phyloP scores from a whole-genome alignment of 2,888 invertebrate species.

The Amphiduros pacificus region DNA sequence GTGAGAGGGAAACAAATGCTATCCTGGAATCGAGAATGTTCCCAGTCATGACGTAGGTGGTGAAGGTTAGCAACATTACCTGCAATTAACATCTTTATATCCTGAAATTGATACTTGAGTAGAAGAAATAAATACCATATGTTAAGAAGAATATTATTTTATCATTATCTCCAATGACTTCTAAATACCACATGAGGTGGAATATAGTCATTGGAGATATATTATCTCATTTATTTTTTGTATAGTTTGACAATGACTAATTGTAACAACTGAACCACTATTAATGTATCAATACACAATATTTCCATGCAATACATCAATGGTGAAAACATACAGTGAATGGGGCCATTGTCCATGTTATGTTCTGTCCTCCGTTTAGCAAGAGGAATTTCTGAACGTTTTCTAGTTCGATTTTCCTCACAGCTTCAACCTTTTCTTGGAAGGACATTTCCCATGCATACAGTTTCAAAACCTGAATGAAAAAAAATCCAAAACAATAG shows the following conservation, averaged over 20 bases:
- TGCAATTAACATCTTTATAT: too few relatives aligned
- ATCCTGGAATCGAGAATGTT: constrained; percentile 84
- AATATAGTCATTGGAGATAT: neutral
- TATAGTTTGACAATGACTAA: neutral
- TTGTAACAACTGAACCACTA: too few relatives aligned
- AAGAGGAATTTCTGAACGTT: constrained; percentile 47
- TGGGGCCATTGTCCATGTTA: constrained; percentile 17
- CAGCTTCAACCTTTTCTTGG: constrained; percentile 42
- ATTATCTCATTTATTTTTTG: neutral
- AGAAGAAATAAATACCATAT: too few relatives aligned
- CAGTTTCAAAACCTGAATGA: constrained; percentile 50
- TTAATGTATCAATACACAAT: too few relatives aligned
- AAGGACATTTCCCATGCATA: constrained; percentile 60
- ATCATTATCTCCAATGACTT: too few relatives aligned
- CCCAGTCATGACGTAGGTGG: constrained; percentile 69
- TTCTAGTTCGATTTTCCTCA: constrained; percentile 51
- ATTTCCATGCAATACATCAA: neutral
- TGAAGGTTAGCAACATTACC: constrained; percentile 53
- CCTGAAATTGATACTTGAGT: too few relatives aligned
- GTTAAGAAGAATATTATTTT: too few relatives aligned
- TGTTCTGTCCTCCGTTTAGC: constrained; percentile 32
- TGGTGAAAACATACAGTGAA: constrained; percentile 16
- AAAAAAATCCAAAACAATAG: neutral
- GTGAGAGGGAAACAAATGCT: constrained; percentile 93
- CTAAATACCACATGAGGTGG: too few relatives aligned